Base-by-base conservation (phyloP, 2,113 vertebrate genomes). In the Myrmophylax atrothorax region DNA sequence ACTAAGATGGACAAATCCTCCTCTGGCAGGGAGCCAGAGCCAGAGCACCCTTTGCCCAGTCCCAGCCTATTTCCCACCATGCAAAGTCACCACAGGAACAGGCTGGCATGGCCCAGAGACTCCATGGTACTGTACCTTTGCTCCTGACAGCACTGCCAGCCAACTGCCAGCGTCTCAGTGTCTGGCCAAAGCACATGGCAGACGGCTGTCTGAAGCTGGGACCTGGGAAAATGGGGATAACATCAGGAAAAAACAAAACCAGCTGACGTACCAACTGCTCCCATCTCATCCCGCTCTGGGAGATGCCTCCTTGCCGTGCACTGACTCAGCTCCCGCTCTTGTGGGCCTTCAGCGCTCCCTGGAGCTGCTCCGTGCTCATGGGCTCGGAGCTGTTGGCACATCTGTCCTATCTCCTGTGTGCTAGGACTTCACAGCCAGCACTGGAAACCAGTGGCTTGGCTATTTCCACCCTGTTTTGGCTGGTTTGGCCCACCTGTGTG, bases 151-250 rank as follows among this genome's bases (percentile, higher is more conserved):
- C 14, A 53, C 6, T 3, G 3, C 40, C 84, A 97, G 94, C 80
- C 76, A 76, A 72, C 18, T 85, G 81, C 23, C 14, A 88, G 86
- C 38, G 33, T 55, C 94, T 91, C 44, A 0, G n/a, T 81, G 87
- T 96, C 93, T 95, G 87, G 93, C 93, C 94, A 95, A 94, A 83
- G 92, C 0, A 1, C 40, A 18, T 81, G 80, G 89, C 95, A 95
- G 94, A 93, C 35, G 3, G 31, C 81, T 96, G 93, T 89, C 81
- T 96, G 93, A 93, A 50, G 87, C 89, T 69, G 80, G 76, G 68
- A 94, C 86, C 83, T 96, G 94, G 87, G 94, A 96, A 97, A 96
- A 84, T 1, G 77, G 87, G 95, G 94, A 96, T 96, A 96, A 97
- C 96, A 96, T 93, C 93, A 96, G 93, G 93, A 82, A 85, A 90